These are phyloP conservation scores for Acromyrmex charruanus DNA, from an alignment of 1,140 invertebrate genomes.

Conservation along the genomic window DNA sequence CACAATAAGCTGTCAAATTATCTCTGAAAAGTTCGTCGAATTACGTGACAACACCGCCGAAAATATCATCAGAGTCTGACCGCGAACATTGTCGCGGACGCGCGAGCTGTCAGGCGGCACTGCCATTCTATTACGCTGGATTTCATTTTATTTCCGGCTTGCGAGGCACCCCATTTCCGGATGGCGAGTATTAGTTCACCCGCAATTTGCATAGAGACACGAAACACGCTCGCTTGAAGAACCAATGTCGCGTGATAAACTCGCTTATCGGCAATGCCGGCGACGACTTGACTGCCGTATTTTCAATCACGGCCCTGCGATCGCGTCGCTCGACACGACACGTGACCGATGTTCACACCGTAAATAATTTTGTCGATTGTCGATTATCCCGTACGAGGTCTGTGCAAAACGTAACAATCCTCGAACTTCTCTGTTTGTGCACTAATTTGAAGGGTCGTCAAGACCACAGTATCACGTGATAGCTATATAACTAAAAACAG, in stretches of 20 bases:
- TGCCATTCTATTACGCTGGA: constrained; percentile 65
- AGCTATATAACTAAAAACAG: background rate
- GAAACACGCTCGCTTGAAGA: constrained; percentile 74
- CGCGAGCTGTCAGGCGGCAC: constrained; percentile 40
- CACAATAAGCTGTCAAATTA: constrained; percentile 17
- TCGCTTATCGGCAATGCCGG: constrained; percentile 67
- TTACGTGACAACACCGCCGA: background rate
- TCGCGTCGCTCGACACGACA: constrained; percentile 27
- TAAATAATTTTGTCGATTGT: constrained; percentile 36
- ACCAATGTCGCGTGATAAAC: constrained; percentile 81
- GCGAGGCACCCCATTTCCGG: constrained; percentile 79
- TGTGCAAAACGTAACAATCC: background rate
- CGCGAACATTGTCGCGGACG: constrained; percentile 22
- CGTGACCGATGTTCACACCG: background rate
- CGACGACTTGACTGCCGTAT: constrained; percentile 58
- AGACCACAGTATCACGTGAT: background rate
- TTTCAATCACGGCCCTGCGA: constrained; percentile 32
- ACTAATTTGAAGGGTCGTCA: background rate
- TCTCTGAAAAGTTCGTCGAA: background rate
- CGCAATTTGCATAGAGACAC: constrained; percentile 83
- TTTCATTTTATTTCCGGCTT: constrained; percentile 82
- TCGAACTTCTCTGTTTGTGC: background rate
- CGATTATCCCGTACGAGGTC: constrained; percentile 14
- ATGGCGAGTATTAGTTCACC: constrained; percentile 79
- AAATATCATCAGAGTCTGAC: constrained; percentile 15